A percentile compares a stretch with the other conserved stretches of the same genome.
phyloP scores from a whole-genome alignment of 2,888 invertebrate genomes.

The Nomada goodeniana region DNA sequence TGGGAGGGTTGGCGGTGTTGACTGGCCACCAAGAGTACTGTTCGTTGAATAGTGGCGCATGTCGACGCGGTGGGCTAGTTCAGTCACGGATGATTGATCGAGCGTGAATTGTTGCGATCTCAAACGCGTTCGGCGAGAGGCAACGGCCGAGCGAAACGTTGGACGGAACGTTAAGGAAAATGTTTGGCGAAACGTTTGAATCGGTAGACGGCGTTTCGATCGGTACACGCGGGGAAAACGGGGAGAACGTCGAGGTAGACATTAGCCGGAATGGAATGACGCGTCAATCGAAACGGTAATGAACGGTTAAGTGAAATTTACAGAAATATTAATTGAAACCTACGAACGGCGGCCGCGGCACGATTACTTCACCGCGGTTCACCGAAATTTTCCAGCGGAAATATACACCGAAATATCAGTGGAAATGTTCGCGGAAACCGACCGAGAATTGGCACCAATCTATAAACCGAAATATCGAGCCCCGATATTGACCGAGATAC shows the following conservation, averaged over 20 bases:
- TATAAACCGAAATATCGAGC: neutral
- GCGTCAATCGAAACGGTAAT: neutral
- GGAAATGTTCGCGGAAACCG: too few relatives aligned
- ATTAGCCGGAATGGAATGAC: neutral
- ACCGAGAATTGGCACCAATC: too few relatives aligned
- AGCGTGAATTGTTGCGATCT: neutral
- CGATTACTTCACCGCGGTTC: neutral
- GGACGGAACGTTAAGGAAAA: neutral
- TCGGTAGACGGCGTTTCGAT: too few relatives aligned
- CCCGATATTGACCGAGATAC: neutral
- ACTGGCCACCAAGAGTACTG: neutral
- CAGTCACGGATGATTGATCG: conserved; percentile 11
- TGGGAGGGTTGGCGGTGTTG: neutral
- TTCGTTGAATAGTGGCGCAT: conserved; percentile 24
- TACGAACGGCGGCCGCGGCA: too few relatives aligned
- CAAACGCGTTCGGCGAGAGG: neutral
- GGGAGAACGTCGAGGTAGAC: too few relatives aligned
- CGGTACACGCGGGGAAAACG: too few relatives aligned
- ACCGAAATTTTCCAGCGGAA: too few relatives aligned
- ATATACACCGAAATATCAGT: too few relatives aligned
- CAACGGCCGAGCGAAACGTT: neutral
- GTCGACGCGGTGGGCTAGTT: neutral
- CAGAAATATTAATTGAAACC: neutral
- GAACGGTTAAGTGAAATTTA: neutral
- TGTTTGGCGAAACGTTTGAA: too few relatives aligned